A percentile compares a stretch with the other conserved stretches of the same genome.
Conservation (phyloP, 2,888 invertebrate genomes). For the Calliphora vomitoria region DNA sequence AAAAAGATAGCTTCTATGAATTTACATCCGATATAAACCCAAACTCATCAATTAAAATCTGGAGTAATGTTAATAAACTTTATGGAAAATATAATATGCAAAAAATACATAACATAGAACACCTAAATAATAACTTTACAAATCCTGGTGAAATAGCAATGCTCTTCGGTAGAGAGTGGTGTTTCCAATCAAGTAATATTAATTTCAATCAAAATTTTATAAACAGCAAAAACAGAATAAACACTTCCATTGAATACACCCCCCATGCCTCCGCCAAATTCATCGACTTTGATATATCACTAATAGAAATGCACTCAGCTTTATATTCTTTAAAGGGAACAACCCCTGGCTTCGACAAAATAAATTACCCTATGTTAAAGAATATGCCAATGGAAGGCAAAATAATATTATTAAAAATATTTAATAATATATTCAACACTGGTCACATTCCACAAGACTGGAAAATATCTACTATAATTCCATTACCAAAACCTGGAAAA, state of each 20-base stretch:
- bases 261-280: neutral
- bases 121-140: no score
- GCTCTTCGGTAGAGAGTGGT: neutral
- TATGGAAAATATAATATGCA: neutral
- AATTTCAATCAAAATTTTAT: constrained; percentile 17
- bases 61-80: constrained; percentile 6
- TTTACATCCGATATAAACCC: constrained; percentile 10
- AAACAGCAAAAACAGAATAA: neutral
- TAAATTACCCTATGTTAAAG: neutral
- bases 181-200: neutral
- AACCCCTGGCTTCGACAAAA: neutral
- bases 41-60: neutral
- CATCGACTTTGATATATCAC: constrained; percentile 5
- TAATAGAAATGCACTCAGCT: constrained; percentile 10
- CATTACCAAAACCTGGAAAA: neutral
- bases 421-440: neutral
- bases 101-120: neutral
- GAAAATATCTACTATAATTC: neutral
- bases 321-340: neutral
- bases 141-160: neutral
- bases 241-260: neutral
- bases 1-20: neutral
- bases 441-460: neutral
- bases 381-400: neutral
- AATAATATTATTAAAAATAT: neutral